Conservation (phyloP, 2,113 vertebrate species). For the Mormoops blainvillei region DNA sequence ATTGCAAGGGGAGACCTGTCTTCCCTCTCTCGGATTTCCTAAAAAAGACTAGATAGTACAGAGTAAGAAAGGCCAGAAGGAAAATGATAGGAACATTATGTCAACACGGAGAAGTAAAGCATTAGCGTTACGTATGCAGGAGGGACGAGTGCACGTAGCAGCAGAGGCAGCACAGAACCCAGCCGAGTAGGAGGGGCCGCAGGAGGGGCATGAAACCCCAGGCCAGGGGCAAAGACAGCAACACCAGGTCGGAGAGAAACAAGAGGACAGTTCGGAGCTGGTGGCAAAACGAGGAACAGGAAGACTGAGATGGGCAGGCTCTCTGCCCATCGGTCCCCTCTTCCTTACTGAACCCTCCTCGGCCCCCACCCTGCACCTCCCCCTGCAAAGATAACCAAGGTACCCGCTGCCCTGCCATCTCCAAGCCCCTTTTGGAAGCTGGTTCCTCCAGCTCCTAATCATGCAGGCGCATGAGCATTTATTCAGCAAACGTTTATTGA, state of each 20-base stretch:
- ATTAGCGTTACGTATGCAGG: not conserved
- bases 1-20: not conserved
- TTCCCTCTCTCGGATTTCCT: not conserved
- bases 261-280: too few species aligned
- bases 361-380: too few species aligned
- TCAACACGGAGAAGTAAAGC: not conserved
- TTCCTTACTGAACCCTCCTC: not conserved
- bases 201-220: not conserved
- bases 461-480: not conserved
- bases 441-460: not conserved
- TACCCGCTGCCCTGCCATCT: not conserved
- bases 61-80: not conserved
- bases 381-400: not conserved
- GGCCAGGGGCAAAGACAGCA: not conserved
- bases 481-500: not conserved
- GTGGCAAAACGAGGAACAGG: not conserved
- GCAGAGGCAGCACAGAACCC: not conserved
- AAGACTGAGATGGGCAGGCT: too few species aligned
- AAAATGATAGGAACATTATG: not conserved
- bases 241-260: not conserved
- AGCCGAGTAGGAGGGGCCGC: not conserved
- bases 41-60: not conserved
- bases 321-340: not conserved
- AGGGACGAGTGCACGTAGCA: not conserved
- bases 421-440: not conserved